These are phyloP conservation scores for Kradibia gibbosae DNA, from an alignment of 1,140 invertebrate species.

Conservation along the genomic window DNA sequence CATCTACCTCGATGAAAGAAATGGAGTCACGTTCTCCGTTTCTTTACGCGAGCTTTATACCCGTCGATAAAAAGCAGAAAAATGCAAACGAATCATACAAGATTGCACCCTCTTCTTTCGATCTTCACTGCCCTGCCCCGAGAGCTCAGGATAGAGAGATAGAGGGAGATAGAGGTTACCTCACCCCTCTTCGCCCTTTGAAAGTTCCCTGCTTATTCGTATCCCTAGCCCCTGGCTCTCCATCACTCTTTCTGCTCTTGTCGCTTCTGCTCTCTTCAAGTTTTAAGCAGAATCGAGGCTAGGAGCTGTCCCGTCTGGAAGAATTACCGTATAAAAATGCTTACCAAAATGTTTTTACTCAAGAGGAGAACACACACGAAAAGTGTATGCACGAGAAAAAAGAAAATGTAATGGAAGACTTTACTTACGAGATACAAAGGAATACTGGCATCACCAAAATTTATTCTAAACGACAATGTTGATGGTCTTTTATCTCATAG, in stretches of 20 bases:
- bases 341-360: constrained; percentile 52
- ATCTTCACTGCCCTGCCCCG: neutral
- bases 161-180: neutral
- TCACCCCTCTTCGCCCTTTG: neutral
- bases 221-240: neutral
- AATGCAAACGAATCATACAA: constrained; percentile 54
- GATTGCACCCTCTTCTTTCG: neutral
- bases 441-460: neutral
- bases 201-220: constrained; percentile 33
- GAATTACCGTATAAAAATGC: constrained; percentile 49
- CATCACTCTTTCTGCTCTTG: neutral
- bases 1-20: too few relatives aligned
- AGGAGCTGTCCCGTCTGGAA: constrained; percentile 5
- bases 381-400: constrained; percentile 1
- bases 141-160: neutral
- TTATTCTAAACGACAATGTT: neutral
- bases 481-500: too few relatives aligned
- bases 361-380: neutral
- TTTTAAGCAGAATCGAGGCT: constrained; percentile 20
- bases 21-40: neutral
- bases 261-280: neutral
- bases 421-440: neutral
- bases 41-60: neutral
- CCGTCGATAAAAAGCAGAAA: constrained; percentile 50
- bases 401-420: neutral